Evolutionary conservation across 1,140 invertebrate species (phyloP), one percentile per base, ranked within the genome.

Genomic region (Macrosteles quadrilineatus): DNA sequence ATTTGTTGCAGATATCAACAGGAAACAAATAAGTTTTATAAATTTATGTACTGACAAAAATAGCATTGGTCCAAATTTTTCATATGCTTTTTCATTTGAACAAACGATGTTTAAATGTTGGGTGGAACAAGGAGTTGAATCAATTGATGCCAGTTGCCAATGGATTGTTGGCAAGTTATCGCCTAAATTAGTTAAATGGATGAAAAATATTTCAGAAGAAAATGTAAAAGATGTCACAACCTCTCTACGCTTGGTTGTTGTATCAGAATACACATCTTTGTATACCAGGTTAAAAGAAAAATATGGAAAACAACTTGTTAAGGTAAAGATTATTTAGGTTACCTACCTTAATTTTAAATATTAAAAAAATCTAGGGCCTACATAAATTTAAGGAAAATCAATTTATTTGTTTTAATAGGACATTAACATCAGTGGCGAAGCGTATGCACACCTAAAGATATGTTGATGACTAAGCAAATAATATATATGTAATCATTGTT

Each of bases 231-330:
- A 43, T 11, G 17, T 53, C 73, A 71, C 71, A 53, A 80, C 83
- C 57, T 95, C 93, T 1, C 79, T 96, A 25, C 83, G 82, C 62
- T 82, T 94, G 30, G 78, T 97, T 0, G 80, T 86, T 17, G 75
- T 86, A 31, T 88, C 91, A 65, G 82, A 86, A 68, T 97, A 97
- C 79, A 87, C 85, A 76, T 71, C 78, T 36, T 81, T 90, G 29
- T 96, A 96, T 79, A 87, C 88, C 74, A 70, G 85, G 23, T 78
- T 97, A 12, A 97, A 97, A 80, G 74, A 82, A 1, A 94, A 91
- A 78, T 95, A 97, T 85, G 90, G 89, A 1, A 80, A 82, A 71
- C 80, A 88, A 32, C 83, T 96, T 75, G 85, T 91, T 21, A 79
- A 89, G 83, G 90, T 88, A 78, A 75, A 71, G 72, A 69, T 72